A percentile compares a stretch with the other conserved stretches of the same genome.
phyloP scores from a whole-genome alignment of 2,797 vertebrate species.

The Eidolon dupreanum region DNA sequence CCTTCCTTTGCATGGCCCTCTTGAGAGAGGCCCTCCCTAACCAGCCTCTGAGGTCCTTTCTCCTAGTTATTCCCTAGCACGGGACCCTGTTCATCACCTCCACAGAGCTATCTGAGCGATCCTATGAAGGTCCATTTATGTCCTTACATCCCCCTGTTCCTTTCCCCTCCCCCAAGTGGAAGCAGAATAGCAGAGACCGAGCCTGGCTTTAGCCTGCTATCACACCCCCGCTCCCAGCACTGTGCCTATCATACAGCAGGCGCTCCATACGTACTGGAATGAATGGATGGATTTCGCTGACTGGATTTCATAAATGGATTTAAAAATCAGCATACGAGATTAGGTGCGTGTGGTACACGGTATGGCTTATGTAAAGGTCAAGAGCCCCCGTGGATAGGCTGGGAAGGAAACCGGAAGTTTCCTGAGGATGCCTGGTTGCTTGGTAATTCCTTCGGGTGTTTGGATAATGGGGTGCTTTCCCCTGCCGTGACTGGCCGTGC shows the following conservation, averaged over 20 bases:
- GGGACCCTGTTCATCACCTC: background rate
- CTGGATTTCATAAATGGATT: background rate
- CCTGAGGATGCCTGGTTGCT: background rate
- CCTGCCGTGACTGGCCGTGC: background rate
- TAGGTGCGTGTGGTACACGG: background rate
- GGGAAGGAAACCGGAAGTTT: background rate
- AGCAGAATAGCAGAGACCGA: background rate
- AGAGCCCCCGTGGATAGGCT: background rate
- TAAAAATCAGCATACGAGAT: background rate
- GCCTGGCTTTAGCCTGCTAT: background rate
- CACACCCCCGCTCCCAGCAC: background rate
- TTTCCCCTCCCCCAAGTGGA: background rate
- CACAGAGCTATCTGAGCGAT: background rate
- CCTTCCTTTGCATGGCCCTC: background rate
- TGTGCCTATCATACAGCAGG: background rate
- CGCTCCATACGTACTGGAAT: background rate
- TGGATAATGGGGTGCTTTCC: background rate
- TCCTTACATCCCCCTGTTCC: background rate
- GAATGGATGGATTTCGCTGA: background rate
- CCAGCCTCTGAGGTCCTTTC: background rate
- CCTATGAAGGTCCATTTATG: background rate
- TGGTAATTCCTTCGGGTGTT: background rate
- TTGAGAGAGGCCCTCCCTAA: background rate
- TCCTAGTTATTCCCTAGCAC: background rate
- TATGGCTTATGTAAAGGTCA: no score